These are phyloP conservation scores for Odocoileus virginianus DNA, from an alignment of 2,113 vertebrate species.

Conservation along the genomic window DNA sequence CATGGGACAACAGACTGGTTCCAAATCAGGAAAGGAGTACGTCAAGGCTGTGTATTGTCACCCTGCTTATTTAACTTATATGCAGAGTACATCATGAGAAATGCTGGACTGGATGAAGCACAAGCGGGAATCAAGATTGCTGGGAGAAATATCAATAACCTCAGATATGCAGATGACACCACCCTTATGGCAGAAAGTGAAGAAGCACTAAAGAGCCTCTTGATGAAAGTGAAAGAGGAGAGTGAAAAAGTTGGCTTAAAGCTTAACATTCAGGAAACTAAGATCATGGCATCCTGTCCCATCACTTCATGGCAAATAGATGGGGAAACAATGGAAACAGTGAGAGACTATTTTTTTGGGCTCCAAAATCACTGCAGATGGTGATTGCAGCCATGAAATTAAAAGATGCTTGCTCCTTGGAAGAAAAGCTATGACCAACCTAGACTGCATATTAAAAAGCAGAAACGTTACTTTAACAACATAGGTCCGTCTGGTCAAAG, in stretches of 20 bases:
- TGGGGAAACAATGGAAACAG: not conserved
- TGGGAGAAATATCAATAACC: not conserved
- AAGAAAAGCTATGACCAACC: not conserved
- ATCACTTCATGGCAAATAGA: not conserved
- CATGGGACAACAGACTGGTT: not conserved
- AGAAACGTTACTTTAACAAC: not conserved
- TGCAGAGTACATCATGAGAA: not conserved
- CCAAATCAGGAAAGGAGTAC: not conserved
- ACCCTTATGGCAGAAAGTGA: not conserved
- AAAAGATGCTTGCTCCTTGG: not conserved
- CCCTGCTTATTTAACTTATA: not conserved
- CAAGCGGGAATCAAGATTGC: not conserved
- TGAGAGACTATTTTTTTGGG: rapidly evolving
- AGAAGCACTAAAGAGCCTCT: not conserved
- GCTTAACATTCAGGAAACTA: not conserved
- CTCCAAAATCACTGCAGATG: not conserved
- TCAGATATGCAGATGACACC: not conserved
- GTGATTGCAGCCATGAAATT: not conserved
- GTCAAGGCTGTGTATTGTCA: not conserved
- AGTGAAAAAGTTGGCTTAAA: not conserved
- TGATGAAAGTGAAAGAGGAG: not conserved
- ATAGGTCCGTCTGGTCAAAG: not conserved
- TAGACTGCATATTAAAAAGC: not conserved
- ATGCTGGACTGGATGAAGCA: not conserved
- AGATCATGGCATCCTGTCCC: not conserved